Evolutionary conservation across 1,140 invertebrate genomes (phyloP).

Genomic region (Drosophila elegans): DNA sequence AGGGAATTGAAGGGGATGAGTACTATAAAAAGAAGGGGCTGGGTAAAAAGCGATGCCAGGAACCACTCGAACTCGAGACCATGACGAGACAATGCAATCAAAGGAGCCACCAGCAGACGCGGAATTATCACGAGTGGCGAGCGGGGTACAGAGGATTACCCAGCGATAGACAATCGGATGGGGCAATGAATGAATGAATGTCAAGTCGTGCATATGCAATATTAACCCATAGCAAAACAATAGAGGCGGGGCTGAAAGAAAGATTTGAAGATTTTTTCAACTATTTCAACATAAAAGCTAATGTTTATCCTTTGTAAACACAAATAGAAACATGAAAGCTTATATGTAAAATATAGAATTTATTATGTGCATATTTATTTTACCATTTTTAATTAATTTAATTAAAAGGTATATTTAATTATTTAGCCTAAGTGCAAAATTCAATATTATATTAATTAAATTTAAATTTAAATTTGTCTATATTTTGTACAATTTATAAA

Average conservation of each 20-base stretch:
- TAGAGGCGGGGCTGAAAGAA: not conserved
- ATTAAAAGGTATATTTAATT: too few species aligned
- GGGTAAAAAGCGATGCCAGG: constrained; percentile 51
- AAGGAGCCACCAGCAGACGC: constrained; percentile 59
- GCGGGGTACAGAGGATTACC: not conserved
- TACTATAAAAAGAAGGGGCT: constrained; percentile 17
- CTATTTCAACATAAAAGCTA: too few species aligned
- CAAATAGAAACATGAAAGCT: too few species aligned
- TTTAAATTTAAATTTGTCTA: too few species aligned
- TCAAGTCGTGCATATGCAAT: constrained; percentile 72
- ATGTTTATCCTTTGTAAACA: too few species aligned
- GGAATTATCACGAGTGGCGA: constrained; percentile 6
- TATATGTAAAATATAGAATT: too few species aligned
- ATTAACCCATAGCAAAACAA: constrained; percentile 65
- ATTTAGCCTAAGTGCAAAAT: too few species aligned
- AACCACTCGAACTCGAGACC: constrained; percentile 80
- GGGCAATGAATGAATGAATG: constrained; percentile 76
- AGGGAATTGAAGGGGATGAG: constrained; percentile 14
- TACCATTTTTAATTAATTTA: too few species aligned
- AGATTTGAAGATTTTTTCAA: not conserved
- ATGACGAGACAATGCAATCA: constrained; percentile 83
- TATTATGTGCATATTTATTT: too few species aligned
- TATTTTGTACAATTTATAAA: too few species aligned
- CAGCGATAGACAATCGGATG: constrained; percentile 23
- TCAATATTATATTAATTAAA: too few species aligned